Conservation (phyloP, 2,797 vertebrate species). For the Eidolon dupreanum region DNA sequence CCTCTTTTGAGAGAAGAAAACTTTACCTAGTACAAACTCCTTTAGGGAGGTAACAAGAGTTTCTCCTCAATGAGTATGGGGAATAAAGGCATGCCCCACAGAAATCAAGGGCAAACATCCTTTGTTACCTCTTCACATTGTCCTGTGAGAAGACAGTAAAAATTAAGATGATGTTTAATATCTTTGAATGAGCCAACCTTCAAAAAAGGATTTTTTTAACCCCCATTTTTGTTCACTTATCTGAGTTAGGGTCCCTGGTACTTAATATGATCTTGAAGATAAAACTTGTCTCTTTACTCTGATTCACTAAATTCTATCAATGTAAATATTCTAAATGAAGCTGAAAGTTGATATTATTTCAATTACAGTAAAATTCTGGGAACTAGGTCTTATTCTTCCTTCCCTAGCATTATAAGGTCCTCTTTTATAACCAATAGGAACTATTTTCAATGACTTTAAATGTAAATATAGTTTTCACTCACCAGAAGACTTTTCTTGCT, state of each 20-base stretch:
- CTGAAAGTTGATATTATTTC: neutral
- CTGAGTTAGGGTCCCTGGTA: neutral
- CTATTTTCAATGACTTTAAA: neutral
- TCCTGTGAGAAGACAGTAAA: neutral
- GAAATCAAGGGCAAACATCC: neutral
- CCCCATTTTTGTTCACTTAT: neutral
- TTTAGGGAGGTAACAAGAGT: neutral
- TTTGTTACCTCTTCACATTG: neutral
- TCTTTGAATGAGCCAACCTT: neutral
- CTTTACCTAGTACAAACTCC: neutral
- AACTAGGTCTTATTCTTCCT: neutral
- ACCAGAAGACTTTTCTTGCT: neutral
- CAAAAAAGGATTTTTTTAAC: neutral
- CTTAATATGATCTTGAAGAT: neutral
- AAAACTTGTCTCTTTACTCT: neutral
- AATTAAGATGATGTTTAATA: neutral
- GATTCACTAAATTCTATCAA: neutral
- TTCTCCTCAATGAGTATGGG: neutral
- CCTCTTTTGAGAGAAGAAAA: neutral
- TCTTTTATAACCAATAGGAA: neutral
- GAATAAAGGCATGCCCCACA: neutral
- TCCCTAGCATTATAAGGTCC: neutral
- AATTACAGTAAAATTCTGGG: neutral
- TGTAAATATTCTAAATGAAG: slow-evolving; percentile 10
- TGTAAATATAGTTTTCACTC: neutral